Base-by-base conservation (phyloP, 1,140 invertebrate species). In the Ctenoplectra terminalis region DNA sequence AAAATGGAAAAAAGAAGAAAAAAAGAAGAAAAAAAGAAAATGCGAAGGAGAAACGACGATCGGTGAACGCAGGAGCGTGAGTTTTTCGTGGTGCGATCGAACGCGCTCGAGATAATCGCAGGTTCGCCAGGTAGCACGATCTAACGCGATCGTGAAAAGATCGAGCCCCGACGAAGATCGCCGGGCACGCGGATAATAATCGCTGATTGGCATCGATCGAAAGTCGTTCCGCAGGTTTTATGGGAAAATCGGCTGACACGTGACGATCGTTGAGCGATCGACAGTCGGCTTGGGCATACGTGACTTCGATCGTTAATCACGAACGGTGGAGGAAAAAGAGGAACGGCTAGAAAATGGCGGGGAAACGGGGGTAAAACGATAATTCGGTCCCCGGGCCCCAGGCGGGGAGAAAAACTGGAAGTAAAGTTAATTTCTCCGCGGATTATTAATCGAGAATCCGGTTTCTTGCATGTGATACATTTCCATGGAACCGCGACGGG, bases 161-260 rank as follows among this genome's bases (percentile, higher is more conserved):
- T 80, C 75, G 50, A n/a, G 58, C 23, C 69, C 61, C 31, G 84
- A 61, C 66, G 69, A 82, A 81, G 79, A 88, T 88, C 78, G 78
- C 58, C 81, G 81, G 66, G 74, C 80, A 86, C 58, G 87, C 84
- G 78, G 87, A 88, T 88, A 88, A 88, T 88, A 86, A 86, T 86
- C 84, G 84, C 23, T 83, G 86, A 86, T 83, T 86, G 76, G 75
- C 83, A 66, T 80, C 87, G 86, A 88, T 88, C 87, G 87, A 88
- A 78, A 88, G 84, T 82, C 83, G 87, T 84, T 88, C 81, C 50
- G 78, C 64, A 76, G 81, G 78, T 88, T 88, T 88, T 86, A 88
- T 84, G 81, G 78, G 87, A 88, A 88, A 88, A 88, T 88, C 87
- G 87, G 43, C 74, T 81, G 84, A 84, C 87, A 81, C 87, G 84